A percentile compares a stretch with the other conserved stretches of the same genome.
These are phyloP conservation scores for Epistrophe eligans DNA, from an alignment of 2,888 invertebrate species.

Conservation along the genomic window DNA sequence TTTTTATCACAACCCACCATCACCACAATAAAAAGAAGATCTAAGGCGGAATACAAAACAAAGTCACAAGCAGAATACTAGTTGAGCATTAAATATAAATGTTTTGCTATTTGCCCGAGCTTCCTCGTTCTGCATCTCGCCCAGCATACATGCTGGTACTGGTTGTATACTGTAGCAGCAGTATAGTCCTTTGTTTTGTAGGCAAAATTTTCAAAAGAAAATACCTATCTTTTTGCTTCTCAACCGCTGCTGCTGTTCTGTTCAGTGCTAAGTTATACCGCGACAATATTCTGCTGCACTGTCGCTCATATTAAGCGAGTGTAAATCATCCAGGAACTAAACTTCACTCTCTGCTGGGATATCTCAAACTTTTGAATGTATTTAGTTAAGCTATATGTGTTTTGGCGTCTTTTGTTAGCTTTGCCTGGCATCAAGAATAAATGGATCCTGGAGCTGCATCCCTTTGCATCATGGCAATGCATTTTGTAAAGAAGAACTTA, in stretches of 20 bases:
- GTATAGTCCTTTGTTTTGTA: conserved; percentile 14
- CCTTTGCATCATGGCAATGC: conserved; percentile 28
- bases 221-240: too few relatives aligned
- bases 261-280: conserved; percentile 9
- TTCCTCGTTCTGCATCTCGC: not conserved
- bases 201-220: conserved; percentile 24
- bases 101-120: conserved; percentile 46
- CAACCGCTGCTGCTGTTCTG: not conserved
- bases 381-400: conserved; percentile 5
- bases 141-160: not conserved
- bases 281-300: conserved; percentile 38
- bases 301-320: conserved; percentile 54
- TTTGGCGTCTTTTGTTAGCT: conserved; percentile 52
- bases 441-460: conserved; percentile 16
- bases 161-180: not conserved
- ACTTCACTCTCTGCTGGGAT: conserved; percentile 36
- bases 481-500: conserved; percentile 39
- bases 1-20: conserved; percentile 38
- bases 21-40: conserved; percentile 51
- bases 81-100: conserved; percentile 71
- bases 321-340: conserved; percentile 61
- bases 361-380: not conserved
- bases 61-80: conserved; percentile 69
- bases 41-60: conserved; percentile 41
- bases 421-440: conserved; percentile 56